Percentiles rank a stretch among this genome's conserved stretches.
Evolutionary conservation across 2,888 invertebrate species (phyloP).

Genomic region (Ectemnius lituratus): DNA sequence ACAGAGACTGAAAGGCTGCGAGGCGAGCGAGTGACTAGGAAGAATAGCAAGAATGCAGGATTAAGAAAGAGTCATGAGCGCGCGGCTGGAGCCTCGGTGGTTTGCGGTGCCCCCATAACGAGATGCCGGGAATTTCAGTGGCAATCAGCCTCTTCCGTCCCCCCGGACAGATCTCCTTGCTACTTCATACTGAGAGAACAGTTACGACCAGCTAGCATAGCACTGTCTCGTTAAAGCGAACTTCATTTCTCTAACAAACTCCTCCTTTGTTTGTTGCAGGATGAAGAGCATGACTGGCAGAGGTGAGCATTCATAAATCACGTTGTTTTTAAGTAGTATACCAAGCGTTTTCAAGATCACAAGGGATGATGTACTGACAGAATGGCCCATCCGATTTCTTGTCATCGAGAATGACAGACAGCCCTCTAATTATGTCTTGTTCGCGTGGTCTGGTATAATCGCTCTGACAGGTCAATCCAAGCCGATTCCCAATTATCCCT

Average conservation of each 20-base stretch:
- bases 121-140: slow-evolving; percentile 34
- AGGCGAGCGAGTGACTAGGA: slow-evolving; percentile 18
- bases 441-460: slow-evolving; percentile 8
- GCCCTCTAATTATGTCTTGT: slow-evolving; percentile 7
- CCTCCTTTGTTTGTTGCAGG: slow-evolving; percentile 64
- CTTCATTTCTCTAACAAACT: slow-evolving; percentile 6
- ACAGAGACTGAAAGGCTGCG: slow-evolving; percentile 21
- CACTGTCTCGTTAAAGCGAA: neutral
- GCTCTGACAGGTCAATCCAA: slow-evolving; percentile 52
- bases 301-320: slow-evolving; percentile 65
- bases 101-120: slow-evolving; percentile 30
- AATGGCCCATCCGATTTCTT: neutral
- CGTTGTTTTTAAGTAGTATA: neutral
- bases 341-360: neutral
- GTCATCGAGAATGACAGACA: neutral
- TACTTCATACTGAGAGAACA: too few species aligned
- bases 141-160: slow-evolving; percentile 21
- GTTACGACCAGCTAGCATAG: neutral
- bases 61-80: slow-evolving; percentile 32
- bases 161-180: too few species aligned
- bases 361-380: neutral
- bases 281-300: slow-evolving; percentile 74
- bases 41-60: slow-evolving; percentile 8
- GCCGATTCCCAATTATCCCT: slow-evolving; percentile 57
- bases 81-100: neutral